Percentiles rank a stretch among this genome's conserved stretches.
Conservation (phyloP, 1,140 invertebrate species). For the Diorhabda sublineata region DNA sequence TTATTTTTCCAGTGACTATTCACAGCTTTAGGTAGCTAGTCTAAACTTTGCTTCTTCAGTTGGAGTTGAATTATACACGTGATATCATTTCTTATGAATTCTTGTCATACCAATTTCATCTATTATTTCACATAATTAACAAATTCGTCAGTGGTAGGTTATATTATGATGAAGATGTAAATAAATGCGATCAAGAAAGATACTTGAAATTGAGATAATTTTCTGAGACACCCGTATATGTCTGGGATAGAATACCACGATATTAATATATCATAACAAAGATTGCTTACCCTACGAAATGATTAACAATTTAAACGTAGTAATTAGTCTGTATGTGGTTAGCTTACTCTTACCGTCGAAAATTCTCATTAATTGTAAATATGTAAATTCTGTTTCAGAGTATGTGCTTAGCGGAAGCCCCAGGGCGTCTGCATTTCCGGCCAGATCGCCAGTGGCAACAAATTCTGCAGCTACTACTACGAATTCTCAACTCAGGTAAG, state of each 20-base stretch:
- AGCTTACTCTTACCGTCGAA: not conserved
- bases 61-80: too few species aligned
- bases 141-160: too few species aligned
- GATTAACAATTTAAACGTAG: conserved; percentile 9
- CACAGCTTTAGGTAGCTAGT: too few species aligned
- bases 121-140: too few species aligned
- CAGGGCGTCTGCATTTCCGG: conserved; percentile 43
- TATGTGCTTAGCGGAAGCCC: conserved; percentile 54
- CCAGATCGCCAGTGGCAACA: conserved; percentile 48
- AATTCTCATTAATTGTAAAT: conserved; percentile 2
- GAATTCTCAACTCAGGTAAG: conserved; percentile 43
- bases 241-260: not conserved
- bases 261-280: conserved; percentile 4
- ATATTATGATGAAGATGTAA: too few species aligned
- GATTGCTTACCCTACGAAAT: not conserved
- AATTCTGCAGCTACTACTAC: conserved; percentile 21
- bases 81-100: too few species aligned
- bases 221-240: too few species aligned
- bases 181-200: too few species aligned
- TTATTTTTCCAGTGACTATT: too few species aligned
- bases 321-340: conserved; percentile 14
- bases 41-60: too few species aligned
- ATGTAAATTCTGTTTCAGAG: conserved; percentile 47
- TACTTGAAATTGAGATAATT: too few species aligned
- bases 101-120: too few species aligned